Conservation (phyloP, 2,797 vertebrate species). For the Tapera naevia region DNA sequence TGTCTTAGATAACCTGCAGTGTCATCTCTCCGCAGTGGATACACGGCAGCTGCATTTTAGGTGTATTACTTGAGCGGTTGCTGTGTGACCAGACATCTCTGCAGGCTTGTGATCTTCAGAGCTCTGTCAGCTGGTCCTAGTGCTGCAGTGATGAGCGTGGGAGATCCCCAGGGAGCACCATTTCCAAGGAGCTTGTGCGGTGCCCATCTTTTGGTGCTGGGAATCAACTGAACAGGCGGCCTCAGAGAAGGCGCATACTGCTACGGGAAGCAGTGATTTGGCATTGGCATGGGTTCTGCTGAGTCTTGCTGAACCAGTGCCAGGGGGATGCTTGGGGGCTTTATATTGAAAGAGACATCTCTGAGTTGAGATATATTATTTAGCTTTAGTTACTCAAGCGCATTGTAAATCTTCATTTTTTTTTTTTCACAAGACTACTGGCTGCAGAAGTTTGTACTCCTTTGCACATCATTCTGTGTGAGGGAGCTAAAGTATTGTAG, state of each 20-base stretch:
- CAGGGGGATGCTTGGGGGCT: neutral
- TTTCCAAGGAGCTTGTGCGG: neutral
- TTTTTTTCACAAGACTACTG: neutral
- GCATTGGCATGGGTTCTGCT: conserved; percentile 7
- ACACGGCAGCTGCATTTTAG: fast-evolving
- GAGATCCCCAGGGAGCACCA: neutral
- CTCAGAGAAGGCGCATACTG: fast-evolving
- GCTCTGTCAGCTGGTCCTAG: neutral
- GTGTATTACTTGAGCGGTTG: neutral
- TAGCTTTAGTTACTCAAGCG: neutral
- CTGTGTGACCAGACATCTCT: neutral
- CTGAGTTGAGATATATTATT: neutral
- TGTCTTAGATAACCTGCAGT: fast-evolving
- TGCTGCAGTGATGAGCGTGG: neutral
- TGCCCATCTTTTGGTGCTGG: fast-evolving
- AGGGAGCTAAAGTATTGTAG: neutral
- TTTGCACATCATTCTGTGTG: neutral
- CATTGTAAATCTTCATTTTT: neutral
- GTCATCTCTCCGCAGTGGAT: neutral
- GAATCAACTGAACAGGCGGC: neutral
- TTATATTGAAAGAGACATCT: neutral
- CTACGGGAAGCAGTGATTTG: neutral
- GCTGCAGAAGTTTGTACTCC: neutral
- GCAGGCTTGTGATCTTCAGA: neutral
- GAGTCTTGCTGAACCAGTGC: conserved; percentile 9